A percentile compares a stretch with the other conserved stretches of the same genome.
Evolutionary conservation across 2,797 vertebrate genomes (phyloP).

Genomic region (Gymnoscopelus microlampas): DNA sequence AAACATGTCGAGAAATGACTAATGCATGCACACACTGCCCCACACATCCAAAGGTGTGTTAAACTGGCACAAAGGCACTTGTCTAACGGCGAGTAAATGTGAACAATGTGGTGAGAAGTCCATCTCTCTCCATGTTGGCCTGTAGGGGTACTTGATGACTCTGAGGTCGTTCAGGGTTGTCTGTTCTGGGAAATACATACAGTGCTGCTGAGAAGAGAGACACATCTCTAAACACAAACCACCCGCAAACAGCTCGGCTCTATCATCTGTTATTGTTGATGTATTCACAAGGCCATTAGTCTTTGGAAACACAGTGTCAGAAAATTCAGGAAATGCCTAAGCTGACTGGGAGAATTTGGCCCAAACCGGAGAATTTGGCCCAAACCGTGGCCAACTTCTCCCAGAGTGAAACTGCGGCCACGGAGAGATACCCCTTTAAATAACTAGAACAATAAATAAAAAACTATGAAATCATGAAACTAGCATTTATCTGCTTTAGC

Average conservation of each 20-base stretch:
- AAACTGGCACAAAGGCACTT: constrained; percentile 45
- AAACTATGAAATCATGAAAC: neutral
- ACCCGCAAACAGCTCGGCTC: constrained; percentile 16
- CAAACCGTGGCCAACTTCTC: neutral
- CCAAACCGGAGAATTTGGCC: neutral
- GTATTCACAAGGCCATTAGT: constrained; percentile 21
- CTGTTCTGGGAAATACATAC: constrained; percentile 23
- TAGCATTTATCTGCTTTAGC: neutral
- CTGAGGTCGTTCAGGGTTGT: constrained; percentile 23
- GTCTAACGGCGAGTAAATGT: constrained; percentile 32
- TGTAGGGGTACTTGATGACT: neutral
- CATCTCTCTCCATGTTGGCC: too few species aligned
- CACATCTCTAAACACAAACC: constrained; percentile 23
- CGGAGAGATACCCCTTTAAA: neutral
- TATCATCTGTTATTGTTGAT: constrained; percentile 18
- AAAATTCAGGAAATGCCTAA: neutral
- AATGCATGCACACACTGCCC: neutral
- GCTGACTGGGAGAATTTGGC: neutral
- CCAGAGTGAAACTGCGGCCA: neutral
- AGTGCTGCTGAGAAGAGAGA: constrained; percentile 15
- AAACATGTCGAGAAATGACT: too few species aligned
- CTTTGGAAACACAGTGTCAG: constrained; percentile 16
- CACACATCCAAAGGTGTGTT: neutral
- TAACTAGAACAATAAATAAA: constrained; percentile 6
- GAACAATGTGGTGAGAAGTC: constrained; percentile 20